Conservation (phyloP, 2,113 vertebrate genomes). For the Aplodontia rufa region DNA sequence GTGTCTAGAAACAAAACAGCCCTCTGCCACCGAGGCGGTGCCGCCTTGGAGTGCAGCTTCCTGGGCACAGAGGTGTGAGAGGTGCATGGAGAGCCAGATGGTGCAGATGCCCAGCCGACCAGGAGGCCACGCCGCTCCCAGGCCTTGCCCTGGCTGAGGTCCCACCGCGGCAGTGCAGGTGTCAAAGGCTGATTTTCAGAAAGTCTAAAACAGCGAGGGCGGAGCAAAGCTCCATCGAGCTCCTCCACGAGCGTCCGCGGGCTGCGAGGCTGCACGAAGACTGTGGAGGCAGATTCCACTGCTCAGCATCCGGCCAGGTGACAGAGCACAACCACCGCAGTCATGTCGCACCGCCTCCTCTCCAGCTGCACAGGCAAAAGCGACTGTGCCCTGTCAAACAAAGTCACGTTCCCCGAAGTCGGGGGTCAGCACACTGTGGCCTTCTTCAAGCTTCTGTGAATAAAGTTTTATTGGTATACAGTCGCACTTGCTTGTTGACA, state of each 20-base stretch:
- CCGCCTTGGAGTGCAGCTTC: neutral
- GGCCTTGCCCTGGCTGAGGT: neutral
- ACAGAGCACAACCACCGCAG: neutral
- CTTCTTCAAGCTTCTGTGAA: neutral
- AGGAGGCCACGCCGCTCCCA: neutral
- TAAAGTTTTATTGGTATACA: constrained; percentile 26
- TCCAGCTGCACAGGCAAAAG: constrained; percentile 8
- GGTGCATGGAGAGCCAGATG: neutral
- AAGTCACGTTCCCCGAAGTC: neutral
- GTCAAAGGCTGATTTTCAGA: neutral
- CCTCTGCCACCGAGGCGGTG: neutral
- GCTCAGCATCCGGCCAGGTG: neutral
- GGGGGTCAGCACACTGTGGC: neutral
- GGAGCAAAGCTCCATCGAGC: neutral
- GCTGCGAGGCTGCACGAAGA: neutral
- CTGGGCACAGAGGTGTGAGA: neutral
- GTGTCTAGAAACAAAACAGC: neutral
- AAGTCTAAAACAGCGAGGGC: neutral
- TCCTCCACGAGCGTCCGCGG: neutral
- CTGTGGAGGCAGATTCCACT: neutral
- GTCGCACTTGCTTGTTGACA: neutral
- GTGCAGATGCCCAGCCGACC: neutral
- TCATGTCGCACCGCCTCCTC: too few species aligned
- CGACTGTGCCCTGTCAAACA: neutral
- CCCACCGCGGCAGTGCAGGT: neutral